Percentiles rank a stretch among this genome's conserved stretches.
Evolutionary conservation across 2,797 vertebrate genomes (phyloP).

Genomic region (Bradypodion pumilum): DNA sequence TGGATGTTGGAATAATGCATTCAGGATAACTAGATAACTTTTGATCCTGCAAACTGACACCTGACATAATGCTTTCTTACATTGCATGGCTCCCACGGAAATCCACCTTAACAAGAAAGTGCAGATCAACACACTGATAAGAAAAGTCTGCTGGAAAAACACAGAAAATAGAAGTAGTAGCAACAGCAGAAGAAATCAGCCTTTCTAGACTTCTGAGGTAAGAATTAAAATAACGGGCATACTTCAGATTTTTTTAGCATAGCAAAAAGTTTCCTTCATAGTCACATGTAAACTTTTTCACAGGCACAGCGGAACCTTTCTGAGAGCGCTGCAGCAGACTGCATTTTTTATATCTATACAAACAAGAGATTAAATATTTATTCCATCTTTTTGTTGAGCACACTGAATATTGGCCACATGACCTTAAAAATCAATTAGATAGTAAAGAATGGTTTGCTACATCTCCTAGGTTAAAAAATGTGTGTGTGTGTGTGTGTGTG

Average conservation of each 20-base stretch:
- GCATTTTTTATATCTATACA: constrained; percentile 49
- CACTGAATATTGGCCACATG: constrained; percentile 27
- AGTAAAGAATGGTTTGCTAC: fast-evolving
- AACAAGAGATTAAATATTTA: constrained; percentile 49
- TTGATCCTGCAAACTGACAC: background rate
- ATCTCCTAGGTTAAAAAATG: constrained; percentile 14
- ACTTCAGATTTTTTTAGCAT: background rate
- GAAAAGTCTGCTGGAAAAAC: background rate
- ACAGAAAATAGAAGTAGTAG: background rate
- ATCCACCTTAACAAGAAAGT: background rate
- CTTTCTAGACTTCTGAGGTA: background rate
- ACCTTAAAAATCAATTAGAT: background rate
- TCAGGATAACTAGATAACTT: background rate
- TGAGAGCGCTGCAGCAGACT: constrained; percentile 24
- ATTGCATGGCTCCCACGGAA: background rate
- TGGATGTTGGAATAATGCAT: background rate
- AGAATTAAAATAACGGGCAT: background rate
- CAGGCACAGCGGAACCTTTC: constrained; percentile 20
- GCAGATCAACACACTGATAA: background rate
- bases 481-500: background rate
- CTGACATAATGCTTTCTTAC: background rate
- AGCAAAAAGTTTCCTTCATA: constrained; percentile 21
- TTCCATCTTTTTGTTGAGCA: constrained; percentile 43
- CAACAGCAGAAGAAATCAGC: background rate
- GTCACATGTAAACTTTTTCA: constrained; percentile 14